Evolutionary conservation across 2,888 invertebrate genomes (phyloP).

Genomic region (Drepana falcataria): DNA sequence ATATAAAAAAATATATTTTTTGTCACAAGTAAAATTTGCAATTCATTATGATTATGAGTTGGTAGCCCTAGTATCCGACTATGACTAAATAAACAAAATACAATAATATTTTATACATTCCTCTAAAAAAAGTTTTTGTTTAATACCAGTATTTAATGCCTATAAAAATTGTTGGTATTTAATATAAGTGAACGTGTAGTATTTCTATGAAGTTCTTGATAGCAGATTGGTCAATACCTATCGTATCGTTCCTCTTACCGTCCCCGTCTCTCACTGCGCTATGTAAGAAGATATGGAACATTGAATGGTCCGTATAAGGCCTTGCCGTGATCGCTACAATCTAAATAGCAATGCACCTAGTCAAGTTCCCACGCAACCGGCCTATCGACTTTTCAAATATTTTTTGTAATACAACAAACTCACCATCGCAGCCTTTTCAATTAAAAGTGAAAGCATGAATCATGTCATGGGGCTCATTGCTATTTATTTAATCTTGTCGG

Average conservation of each 20-base stretch:
- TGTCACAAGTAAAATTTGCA: too few species aligned
- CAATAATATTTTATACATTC: too few species aligned
- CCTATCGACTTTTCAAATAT: constrained; percentile 33
- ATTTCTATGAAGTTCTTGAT: too few species aligned
- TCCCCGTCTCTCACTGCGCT: constrained; percentile 2
- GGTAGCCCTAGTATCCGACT: too few species aligned
- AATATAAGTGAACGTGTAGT: too few species aligned
- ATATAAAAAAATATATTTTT: too few species aligned
- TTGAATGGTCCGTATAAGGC: constrained; percentile 34
- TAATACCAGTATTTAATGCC: too few species aligned
- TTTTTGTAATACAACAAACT: constrained; percentile 22
- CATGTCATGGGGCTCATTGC: neutral
- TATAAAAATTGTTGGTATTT: too few species aligned
- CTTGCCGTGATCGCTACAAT: constrained; percentile 24
- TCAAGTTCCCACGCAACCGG: constrained; percentile 49
- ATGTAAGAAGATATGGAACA: constrained; percentile 29
- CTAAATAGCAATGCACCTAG: constrained; percentile 12
- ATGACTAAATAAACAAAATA: too few species aligned
- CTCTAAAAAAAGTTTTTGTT: too few species aligned
- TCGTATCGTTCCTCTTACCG: neutral
- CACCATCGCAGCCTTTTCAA: neutral
- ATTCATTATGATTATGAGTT: too few species aligned
- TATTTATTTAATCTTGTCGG: neutral
- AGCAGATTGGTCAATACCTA: neutral
- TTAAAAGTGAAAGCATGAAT: neutral